Conservation (phyloP, 2,888 invertebrate species). For the Dicycla oo region DNA sequence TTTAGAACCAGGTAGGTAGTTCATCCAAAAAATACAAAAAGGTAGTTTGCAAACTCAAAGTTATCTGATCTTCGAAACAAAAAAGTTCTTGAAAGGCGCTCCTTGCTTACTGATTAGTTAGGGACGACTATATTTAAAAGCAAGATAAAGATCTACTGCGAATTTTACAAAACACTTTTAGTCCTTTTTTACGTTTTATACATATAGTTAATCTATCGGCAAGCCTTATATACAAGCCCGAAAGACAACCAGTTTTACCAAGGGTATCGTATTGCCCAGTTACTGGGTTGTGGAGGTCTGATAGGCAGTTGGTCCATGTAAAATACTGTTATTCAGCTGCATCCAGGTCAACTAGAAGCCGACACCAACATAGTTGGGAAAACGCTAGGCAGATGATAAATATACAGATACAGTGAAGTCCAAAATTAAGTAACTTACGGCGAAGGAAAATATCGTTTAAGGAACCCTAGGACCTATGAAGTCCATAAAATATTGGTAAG, state of each 20-base stretch:
- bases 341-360: too few species aligned
- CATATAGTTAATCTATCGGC: neutral
- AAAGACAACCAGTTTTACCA: too few species aligned
- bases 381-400: too few species aligned
- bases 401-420: neutral
- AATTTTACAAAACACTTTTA: slow-evolving; percentile 59
- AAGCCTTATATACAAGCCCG: neutral
- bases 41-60: slow-evolving; percentile 83
- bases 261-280: too few species aligned
- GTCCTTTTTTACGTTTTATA: neutral
- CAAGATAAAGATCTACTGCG: slow-evolving; percentile 58
- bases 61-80: slow-evolving; percentile 83
- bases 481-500: neutral
- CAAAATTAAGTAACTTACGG: neutral
- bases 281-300: too few species aligned
- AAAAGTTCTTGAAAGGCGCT: slow-evolving; percentile 80
- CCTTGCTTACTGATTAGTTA: slow-evolving; percentile 75
- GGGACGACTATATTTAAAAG: slow-evolving; percentile 80
- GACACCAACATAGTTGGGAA: too few species aligned
- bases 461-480: neutral
- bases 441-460: neutral
- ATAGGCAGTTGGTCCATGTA: too few species aligned
- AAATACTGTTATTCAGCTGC: too few species aligned
- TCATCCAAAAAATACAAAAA: slow-evolving; percentile 75
- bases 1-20: slow-evolving; percentile 57